These are phyloP conservation scores for Diloba caeruleocephala DNA, from an alignment of 2,888 invertebrate genomes.

Conservation along the genomic window DNA sequence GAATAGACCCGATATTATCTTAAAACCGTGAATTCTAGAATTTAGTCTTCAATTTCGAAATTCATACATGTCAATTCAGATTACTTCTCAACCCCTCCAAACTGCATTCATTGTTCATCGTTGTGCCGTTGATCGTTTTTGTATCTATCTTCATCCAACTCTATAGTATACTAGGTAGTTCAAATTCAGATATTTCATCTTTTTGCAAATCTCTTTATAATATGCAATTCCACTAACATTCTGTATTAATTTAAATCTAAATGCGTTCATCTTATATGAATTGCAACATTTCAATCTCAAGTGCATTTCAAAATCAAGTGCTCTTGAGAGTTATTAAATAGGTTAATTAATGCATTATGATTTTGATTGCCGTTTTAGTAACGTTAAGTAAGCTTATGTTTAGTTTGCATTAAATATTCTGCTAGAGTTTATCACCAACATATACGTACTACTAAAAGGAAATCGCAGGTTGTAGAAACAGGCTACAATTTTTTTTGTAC, in stretches of 20 bases:
- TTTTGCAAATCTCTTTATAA: conserved; percentile 10
- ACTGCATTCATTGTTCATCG: too few species aligned
- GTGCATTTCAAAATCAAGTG: conserved; percentile 56
- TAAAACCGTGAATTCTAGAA: too few species aligned
- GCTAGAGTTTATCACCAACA: too few species aligned
- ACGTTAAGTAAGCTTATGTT: conserved; percentile 15
- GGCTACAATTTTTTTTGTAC: too few species aligned
- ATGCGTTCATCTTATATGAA: conserved; percentile 32
- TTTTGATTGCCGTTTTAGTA: conserved; percentile 37
- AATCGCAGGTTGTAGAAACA: too few species aligned
- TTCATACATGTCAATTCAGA: too few species aligned
- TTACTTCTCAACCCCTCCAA: too few species aligned
- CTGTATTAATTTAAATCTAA: conserved; percentile 15
- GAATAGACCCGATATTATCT: too few species aligned
- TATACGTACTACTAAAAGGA: too few species aligned
- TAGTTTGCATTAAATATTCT: not conserved
- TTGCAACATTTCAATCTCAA: conserved; percentile 54
- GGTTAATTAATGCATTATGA: conserved; percentile 63
- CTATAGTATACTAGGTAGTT: not conserved
- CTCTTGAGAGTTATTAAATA: conserved; percentile 53
- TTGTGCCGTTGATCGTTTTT: too few species aligned
- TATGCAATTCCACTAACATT: not conserved
- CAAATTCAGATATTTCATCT: not conserved
- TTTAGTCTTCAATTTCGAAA: too few species aligned
- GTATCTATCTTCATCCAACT: too few species aligned